A percentile compares a stretch with the other conserved stretches of the same genome.
Conservation (phyloP, 2,888 invertebrate species). For the Ectemnius lituratus region DNA sequence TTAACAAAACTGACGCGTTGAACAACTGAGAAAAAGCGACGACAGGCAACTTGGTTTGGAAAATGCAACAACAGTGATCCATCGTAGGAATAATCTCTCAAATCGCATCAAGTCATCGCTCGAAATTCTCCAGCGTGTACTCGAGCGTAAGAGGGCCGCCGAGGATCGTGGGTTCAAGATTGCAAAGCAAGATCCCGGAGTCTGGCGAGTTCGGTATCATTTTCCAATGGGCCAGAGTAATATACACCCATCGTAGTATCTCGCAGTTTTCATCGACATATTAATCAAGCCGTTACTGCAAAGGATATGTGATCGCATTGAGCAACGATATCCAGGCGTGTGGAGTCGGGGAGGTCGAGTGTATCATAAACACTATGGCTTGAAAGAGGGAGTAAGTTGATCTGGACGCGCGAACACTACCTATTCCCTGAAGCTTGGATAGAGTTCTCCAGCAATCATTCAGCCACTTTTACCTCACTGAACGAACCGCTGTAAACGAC, state of each 20-base stretch:
- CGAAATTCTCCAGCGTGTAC: background rate
- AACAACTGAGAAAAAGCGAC: slow-evolving; percentile 24
- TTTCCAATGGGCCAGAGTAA: background rate
- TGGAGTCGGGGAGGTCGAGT: slow-evolving; percentile 22
- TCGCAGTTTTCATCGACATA: slow-evolving; percentile 22
- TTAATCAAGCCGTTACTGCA: slow-evolving; percentile 25
- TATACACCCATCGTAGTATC: background rate
- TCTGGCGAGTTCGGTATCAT: background rate
- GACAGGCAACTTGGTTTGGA: slow-evolving; percentile 11
- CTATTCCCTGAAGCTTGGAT: slow-evolving; percentile 29
- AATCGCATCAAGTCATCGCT: slow-evolving; percentile 2
- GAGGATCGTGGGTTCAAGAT: background rate
- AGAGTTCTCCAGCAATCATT: slow-evolving; percentile 36
- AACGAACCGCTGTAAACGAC: slow-evolving; percentile 35
- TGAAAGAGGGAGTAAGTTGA: slow-evolving; percentile 40
- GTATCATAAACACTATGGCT: slow-evolving; percentile 33
- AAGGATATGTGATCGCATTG: slow-evolving; percentile 35
- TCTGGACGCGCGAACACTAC: slow-evolving; percentile 29
- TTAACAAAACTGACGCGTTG: too few relatives aligned
- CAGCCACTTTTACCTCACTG: slow-evolving; percentile 24
- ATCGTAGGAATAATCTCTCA: slow-evolving; percentile 23
- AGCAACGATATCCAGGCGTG: slow-evolving; percentile 24
- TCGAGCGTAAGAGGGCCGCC: background rate
- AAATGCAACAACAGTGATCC: slow-evolving; percentile 7
- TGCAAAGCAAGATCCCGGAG: background rate